A percentile compares a stretch with the other conserved stretches of the same genome.
Conservation (phyloP, 1,140 invertebrate species). For the Bilobella aurantiaca region DNA sequence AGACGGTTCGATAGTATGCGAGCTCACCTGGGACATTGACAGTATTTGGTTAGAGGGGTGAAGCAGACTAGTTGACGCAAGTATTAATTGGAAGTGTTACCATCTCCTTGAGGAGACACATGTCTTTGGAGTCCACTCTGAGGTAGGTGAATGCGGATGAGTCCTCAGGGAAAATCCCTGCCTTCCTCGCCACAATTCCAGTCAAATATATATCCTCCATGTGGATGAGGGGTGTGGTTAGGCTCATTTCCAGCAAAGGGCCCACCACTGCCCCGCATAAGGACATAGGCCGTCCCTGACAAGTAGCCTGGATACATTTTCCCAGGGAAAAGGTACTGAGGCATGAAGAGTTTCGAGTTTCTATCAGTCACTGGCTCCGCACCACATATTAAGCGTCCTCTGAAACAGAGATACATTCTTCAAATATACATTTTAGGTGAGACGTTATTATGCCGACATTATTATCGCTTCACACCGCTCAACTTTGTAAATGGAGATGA, state of each 20-base stretch:
- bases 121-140: slow-evolving; percentile 35
- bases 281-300: slow-evolving; percentile 71
- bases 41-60: background rate
- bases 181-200: slow-evolving; percentile 45
- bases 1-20: slow-evolving; percentile 29
- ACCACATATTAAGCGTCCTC: slow-evolving; percentile 30
- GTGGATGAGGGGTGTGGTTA: slow-evolving; percentile 59
- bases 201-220: slow-evolving; percentile 66
- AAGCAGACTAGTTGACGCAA: background rate
- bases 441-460: too few relatives aligned
- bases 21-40: slow-evolving; percentile 21
- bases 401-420: slow-evolving; percentile 13
- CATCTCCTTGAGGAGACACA: slow-evolving; percentile 29
- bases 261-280: slow-evolving; percentile 58
- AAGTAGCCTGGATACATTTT: slow-evolving; percentile 68
- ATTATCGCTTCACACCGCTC: too few relatives aligned
- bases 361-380: slow-evolving; percentile 35
- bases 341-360: slow-evolving; percentile 43
- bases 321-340: slow-evolving; percentile 64
- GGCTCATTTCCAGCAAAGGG: slow-evolving; percentile 56
- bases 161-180: slow-evolving; percentile 45
- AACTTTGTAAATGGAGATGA: too few relatives aligned
- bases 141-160: slow-evolving; percentile 52
- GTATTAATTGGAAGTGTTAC: slow-evolving; percentile 15
- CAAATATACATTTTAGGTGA: slow-evolving; percentile 4